These are phyloP conservation scores for Daphoenositta chrysoptera DNA, from an alignment of 2,113 vertebrate species.

Conservation along the genomic window DNA sequence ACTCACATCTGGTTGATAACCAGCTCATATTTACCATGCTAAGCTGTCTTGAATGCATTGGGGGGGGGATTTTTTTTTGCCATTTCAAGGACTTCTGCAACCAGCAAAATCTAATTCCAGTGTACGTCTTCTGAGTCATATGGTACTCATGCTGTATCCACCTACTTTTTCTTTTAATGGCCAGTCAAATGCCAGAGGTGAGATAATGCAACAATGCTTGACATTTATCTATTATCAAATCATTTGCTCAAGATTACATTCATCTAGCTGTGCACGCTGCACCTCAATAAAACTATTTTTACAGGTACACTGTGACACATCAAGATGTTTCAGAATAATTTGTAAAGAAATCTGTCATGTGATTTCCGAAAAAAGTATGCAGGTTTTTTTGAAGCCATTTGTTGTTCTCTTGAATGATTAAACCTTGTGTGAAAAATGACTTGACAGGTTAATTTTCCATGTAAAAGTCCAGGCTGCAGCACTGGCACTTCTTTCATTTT, in stretches of 20 bases:
- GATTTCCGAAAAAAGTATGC: background rate
- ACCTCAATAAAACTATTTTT: background rate
- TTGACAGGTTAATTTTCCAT: background rate
- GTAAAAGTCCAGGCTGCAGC: background rate
- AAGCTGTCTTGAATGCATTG: background rate
- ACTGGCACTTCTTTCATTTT: background rate
- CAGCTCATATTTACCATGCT: background rate
- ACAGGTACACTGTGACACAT: background rate
- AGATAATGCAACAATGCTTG: background rate
- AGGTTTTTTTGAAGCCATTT: background rate
- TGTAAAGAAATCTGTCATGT: background rate
- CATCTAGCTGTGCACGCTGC: background rate
- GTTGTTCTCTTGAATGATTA: background rate
- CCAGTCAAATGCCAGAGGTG: conserved; percentile 2
- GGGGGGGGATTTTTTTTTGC: background rate
- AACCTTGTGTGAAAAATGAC: background rate
- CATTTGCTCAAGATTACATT: background rate
- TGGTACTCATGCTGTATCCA: background rate
- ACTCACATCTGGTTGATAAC: background rate
- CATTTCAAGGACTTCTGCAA: background rate
- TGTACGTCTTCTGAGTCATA: background rate
- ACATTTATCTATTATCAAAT: conserved; percentile 7
- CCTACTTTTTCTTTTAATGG: background rate
- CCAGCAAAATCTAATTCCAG: background rate
- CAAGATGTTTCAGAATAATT: background rate